phyloP scores from a whole-genome alignment of 2,113 vertebrate species.

The Tetraodon nigroviridis region DNA sequence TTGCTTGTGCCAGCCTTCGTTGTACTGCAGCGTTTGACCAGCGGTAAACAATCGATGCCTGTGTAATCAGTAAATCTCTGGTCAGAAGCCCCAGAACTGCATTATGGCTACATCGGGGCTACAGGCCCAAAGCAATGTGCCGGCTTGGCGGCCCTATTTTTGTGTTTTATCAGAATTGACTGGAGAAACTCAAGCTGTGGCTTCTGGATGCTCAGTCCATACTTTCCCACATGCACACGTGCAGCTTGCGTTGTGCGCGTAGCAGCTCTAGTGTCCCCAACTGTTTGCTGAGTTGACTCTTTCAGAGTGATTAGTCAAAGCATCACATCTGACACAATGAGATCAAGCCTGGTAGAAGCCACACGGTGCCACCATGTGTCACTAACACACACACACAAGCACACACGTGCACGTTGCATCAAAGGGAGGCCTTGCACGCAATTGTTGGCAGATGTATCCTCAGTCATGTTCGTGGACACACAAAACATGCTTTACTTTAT shows the following conservation, averaged over 20 bases:
- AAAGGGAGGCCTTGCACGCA: slow-evolving; percentile 4
- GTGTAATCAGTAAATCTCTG: too few relatives aligned
- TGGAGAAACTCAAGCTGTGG: too few relatives aligned
- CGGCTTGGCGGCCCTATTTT: too few relatives aligned
- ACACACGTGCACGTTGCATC: slow-evolving; percentile 15
- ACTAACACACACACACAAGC: slow-evolving; percentile 38
- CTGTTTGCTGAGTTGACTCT: slow-evolving; percentile 66
- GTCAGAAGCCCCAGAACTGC: too few relatives aligned
- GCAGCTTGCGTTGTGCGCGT: slow-evolving; percentile 1
- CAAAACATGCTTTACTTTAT: neutral
- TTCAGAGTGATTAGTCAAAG: slow-evolving; percentile 79
- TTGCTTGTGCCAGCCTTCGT: too few relatives aligned
- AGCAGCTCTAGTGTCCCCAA: slow-evolving; percentile 19
- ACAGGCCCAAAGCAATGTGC: too few relatives aligned
- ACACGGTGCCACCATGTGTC: slow-evolving; percentile 74
- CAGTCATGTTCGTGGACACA: neutral
- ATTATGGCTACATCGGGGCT: too few relatives aligned
- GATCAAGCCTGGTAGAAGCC: slow-evolving; percentile 72
- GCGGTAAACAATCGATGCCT: too few relatives aligned
- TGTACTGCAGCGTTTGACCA: too few relatives aligned
- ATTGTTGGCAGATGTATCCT: slow-evolving; percentile 26
- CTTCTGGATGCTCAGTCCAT: too few relatives aligned
- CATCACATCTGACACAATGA: slow-evolving; percentile 78
- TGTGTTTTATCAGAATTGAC: too few relatives aligned
- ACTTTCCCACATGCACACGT: neutral